Percentiles rank a stretch among this genome's conserved stretches.
Conservation (phyloP, 2,888 invertebrate genomes). For the Limenitis camilla region DNA sequence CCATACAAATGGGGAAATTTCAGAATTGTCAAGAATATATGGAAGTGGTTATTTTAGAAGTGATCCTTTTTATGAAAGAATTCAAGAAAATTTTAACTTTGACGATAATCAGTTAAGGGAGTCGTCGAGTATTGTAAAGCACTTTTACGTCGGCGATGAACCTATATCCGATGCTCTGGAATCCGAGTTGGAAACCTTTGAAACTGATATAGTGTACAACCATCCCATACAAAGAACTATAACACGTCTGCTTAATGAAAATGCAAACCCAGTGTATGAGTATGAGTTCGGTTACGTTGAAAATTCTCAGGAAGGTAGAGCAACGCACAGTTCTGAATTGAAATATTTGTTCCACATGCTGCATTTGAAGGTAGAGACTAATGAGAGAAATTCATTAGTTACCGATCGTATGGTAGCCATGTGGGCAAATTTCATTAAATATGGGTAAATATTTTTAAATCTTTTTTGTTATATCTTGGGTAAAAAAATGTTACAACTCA, state of each 20-base stretch:
- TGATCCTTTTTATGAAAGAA: constrained; percentile 49
- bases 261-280: constrained; percentile 49
- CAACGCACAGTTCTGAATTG: constrained; percentile 49
- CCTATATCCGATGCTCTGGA: constrained; percentile 36
- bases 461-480: neutral
- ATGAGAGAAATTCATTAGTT: constrained; percentile 41
- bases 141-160: constrained; percentile 61
- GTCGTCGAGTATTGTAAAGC: constrained; percentile 42
- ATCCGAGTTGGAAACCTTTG: constrained; percentile 43
- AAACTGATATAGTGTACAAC: constrained; percentile 53
- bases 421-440: constrained; percentile 63
- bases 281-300: constrained; percentile 55
- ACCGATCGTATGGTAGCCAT: constrained; percentile 46
- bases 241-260: constrained; percentile 43
- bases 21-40: constrained; percentile 27
- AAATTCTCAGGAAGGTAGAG: constrained; percentile 34
- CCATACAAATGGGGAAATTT: constrained; percentile 46
- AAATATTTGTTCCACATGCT: constrained; percentile 46
- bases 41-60: constrained; percentile 39
- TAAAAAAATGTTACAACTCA: neutral
- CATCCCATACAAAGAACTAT: constrained; percentile 55
- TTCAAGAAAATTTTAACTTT: constrained; percentile 49
- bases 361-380: constrained; percentile 21
- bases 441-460: constrained; percentile 42
- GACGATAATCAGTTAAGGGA: constrained; percentile 37